Conservation (phyloP, 92 coral and sea anemone species). For the Metridium senile region DNA sequence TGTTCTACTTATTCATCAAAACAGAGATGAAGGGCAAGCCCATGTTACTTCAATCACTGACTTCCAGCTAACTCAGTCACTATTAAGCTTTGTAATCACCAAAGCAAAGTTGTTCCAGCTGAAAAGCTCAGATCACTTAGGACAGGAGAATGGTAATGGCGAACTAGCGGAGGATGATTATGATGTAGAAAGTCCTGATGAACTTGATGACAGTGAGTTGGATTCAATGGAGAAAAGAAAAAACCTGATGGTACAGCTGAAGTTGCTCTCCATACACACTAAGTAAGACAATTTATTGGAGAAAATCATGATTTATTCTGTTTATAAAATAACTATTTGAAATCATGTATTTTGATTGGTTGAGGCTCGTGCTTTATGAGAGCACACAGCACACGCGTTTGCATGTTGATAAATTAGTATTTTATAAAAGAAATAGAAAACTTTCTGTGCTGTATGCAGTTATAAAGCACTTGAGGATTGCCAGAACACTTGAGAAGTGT, state of each 20-base stretch:
- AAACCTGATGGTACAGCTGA: conserved; percentile 75
- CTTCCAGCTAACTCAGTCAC: conserved; percentile 92
- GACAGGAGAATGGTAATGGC: conserved; percentile 72
- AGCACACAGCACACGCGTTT: no score
- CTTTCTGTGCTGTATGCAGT: no score
- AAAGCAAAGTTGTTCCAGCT: conserved; percentile 83
- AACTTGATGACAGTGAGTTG: conserved; percentile 50
- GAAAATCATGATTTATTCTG: neutral
- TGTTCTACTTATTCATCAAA: conserved; percentile 84
- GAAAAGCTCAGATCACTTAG: conserved; percentile 51
- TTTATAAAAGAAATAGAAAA: no score
- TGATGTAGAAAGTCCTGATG: conserved; percentile 50
- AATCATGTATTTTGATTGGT: no score
- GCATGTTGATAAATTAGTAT: no score
- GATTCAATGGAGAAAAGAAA: conserved; percentile 51
- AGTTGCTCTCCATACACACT: conserved; percentile 81
- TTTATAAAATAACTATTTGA: no score
- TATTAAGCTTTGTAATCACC: conserved; percentile 86
- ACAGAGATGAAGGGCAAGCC: conserved; percentile 85
- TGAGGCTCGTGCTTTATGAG: no score
- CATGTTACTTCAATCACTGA: conserved; percentile 92
- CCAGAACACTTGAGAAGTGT: no score
- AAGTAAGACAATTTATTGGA: conserved; percentile 61
- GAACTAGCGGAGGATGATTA: conserved; percentile 55
- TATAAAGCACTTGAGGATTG: no score